A percentile compares a stretch with the other conserved stretches of the same genome.
Evolutionary conservation across 2,113 vertebrate genomes (phyloP).

Genomic region (Neotragus pygmaeus): DNA sequence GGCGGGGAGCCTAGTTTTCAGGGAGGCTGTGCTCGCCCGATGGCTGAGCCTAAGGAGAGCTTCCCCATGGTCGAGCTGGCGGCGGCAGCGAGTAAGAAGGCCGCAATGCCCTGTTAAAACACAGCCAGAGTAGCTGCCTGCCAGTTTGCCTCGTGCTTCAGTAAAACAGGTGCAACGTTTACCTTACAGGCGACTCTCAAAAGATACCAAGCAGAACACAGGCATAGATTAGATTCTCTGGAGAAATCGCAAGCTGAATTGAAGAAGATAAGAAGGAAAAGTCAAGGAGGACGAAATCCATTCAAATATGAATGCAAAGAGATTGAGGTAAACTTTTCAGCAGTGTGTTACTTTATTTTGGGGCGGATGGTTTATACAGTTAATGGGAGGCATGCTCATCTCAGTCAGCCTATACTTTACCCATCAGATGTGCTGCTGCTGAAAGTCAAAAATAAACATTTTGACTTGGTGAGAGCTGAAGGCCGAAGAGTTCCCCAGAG

Average conservation of each 20-base stretch:
- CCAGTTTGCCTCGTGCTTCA: neutral
- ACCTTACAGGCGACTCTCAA: constrained; percentile 92
- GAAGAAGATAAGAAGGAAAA: constrained; percentile 96
- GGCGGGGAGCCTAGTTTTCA: neutral
- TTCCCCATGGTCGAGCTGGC: neutral
- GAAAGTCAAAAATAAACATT: neutral
- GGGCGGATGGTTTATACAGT: neutral
- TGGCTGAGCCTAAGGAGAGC: neutral
- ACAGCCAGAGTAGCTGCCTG: accelerated
- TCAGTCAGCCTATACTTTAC: neutral
- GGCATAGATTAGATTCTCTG: constrained; percentile 89
- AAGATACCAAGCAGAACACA: constrained; percentile 94
- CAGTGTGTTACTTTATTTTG: neutral
- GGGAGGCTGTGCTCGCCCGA: neutral
- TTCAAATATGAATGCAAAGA: constrained; percentile 92
- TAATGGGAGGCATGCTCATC: neutral
- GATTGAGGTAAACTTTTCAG: constrained; percentile 87
- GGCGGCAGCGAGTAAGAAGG: accelerated
- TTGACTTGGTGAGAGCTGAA: neutral
- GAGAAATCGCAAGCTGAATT: constrained; percentile 94
- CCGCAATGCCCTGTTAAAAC: too few relatives aligned
- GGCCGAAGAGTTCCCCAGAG: neutral
- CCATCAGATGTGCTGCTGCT: neutral
- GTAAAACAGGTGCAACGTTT: neutral
- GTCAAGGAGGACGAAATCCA: constrained; percentile 89